phyloP scores from a whole-genome alignment of 2,113 vertebrate genomes.

The Rattus rattus region DNA sequence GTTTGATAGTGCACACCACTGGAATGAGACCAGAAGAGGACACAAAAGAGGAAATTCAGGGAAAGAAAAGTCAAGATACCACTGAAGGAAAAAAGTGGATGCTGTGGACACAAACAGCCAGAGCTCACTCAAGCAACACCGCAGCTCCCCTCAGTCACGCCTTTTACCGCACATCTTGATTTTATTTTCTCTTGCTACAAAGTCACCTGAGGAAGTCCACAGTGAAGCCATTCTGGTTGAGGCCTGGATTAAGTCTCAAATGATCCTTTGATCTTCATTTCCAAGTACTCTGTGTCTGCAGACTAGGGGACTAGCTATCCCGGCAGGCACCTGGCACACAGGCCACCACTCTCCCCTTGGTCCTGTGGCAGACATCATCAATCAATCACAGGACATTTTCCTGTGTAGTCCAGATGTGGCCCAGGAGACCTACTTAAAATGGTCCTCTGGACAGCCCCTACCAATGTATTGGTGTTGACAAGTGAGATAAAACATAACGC shows the following conservation, averaged over 20 bases:
- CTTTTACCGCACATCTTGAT: slow-evolving; percentile 71
- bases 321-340: slow-evolving; percentile 78
- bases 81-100: neutral
- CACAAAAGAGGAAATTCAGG: neutral
- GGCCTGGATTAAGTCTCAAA: slow-evolving; percentile 64
- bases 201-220: slow-evolving; percentile 72
- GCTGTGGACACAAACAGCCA: neutral
- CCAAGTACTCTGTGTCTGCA: slow-evolving; percentile 52
- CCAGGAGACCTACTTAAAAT: slow-evolving; percentile 78
- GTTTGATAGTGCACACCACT: neutral
- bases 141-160: neutral
- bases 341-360: slow-evolving; percentile 47
- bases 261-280: slow-evolving; percentile 77
- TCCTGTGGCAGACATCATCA: slow-evolving; percentile 76
- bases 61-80: slow-evolving; percentile 1
- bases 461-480: slow-evolving; percentile 72
- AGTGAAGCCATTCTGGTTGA: slow-evolving; percentile 48
- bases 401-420: slow-evolving; percentile 78
- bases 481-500: slow-evolving; percentile 73
- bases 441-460: slow-evolving; percentile 54
- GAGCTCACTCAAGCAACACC: neutral
- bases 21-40: neutral
- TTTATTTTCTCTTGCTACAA: slow-evolving; percentile 71
- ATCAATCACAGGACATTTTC: slow-evolving; percentile 75
- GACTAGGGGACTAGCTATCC: slow-evolving; percentile 46